Evolutionary conservation across 2,797 vertebrate species (phyloP).

Genomic region (Acanthiza pusilla): DNA sequence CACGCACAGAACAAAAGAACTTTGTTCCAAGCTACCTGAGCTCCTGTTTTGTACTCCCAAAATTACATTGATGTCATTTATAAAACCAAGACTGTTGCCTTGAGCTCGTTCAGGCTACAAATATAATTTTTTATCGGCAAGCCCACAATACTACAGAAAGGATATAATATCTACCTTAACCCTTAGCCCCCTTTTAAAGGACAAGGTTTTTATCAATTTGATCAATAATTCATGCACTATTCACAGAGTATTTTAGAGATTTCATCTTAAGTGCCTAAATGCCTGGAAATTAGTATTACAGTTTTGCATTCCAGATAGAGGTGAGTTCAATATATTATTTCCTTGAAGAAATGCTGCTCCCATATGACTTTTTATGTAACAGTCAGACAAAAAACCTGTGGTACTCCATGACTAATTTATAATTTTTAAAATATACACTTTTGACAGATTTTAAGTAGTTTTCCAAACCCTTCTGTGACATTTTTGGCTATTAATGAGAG

Average conservation of each 20-base stretch:
- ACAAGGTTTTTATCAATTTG: not conserved
- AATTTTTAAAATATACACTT: not conserved
- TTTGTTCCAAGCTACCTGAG: not conserved
- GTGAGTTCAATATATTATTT: not conserved
- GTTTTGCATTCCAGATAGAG: not conserved
- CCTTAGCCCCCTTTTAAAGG: not conserved
- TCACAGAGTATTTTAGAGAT: not conserved
- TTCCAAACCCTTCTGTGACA: not conserved
- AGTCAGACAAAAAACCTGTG: not conserved
- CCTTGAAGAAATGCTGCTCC: not conserved
- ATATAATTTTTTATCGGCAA: not conserved
- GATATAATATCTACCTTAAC: not conserved
- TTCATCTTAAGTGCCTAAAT: not conserved
- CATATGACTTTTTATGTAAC: not conserved
- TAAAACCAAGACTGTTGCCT: not conserved
- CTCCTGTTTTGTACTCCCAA: not conserved
- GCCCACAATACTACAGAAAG: not conserved
- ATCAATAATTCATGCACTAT: not conserved
- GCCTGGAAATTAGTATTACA: not conserved
- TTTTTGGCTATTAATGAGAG: slow-evolving; percentile 11
- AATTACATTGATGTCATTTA: not conserved
- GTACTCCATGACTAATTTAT: not conserved
- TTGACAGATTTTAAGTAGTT: not conserved
- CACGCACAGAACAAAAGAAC: not conserved
- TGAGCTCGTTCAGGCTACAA: not conserved